Conservation (phyloP, 2,888 invertebrate species). For the Amphipoea oculea region DNA sequence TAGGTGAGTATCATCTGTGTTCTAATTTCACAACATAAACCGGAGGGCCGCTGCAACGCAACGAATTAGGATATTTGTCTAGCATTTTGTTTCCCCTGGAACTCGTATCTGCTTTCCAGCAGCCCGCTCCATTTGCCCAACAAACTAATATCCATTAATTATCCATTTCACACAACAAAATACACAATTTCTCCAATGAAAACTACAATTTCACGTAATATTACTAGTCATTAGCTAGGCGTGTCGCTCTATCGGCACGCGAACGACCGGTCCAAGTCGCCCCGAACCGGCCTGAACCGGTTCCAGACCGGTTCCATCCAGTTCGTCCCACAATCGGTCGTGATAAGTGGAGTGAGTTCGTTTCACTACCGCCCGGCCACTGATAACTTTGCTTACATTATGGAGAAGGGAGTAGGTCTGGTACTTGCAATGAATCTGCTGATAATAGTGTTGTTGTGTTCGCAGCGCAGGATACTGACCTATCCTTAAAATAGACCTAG, state of each 20-base stretch:
- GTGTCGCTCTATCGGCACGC: constrained; percentile 54
- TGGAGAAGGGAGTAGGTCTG: constrained; percentile 30
- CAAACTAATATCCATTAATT: constrained; percentile 17
- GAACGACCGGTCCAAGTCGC: constrained; percentile 33
- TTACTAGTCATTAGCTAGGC: constrained; percentile 58
- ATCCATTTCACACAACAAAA: constrained; percentile 40
- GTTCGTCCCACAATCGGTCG: constrained; percentile 49
- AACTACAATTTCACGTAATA: constrained; percentile 55
- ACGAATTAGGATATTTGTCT: neutral
- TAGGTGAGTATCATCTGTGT: neutral
- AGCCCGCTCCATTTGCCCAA: constrained; percentile 9
- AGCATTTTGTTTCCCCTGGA: neutral
- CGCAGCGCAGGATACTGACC: constrained; percentile 14
- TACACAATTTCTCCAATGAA: constrained; percentile 56
- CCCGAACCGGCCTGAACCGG: constrained; percentile 51
- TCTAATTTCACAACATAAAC: too few species aligned
- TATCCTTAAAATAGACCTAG: constrained; percentile 23
- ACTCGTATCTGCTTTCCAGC: neutral
- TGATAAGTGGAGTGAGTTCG: constrained; percentile 58
- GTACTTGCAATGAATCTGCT: constrained; percentile 36
- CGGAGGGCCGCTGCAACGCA: too few species aligned
- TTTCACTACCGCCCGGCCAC: constrained; percentile 49
- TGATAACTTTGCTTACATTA: constrained; percentile 58
- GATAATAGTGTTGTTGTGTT: constrained; percentile 36
- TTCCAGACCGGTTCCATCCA: constrained; percentile 41